Conservation (phyloP, 2,113 vertebrate species). For the Cephalophus harveyi region DNA sequence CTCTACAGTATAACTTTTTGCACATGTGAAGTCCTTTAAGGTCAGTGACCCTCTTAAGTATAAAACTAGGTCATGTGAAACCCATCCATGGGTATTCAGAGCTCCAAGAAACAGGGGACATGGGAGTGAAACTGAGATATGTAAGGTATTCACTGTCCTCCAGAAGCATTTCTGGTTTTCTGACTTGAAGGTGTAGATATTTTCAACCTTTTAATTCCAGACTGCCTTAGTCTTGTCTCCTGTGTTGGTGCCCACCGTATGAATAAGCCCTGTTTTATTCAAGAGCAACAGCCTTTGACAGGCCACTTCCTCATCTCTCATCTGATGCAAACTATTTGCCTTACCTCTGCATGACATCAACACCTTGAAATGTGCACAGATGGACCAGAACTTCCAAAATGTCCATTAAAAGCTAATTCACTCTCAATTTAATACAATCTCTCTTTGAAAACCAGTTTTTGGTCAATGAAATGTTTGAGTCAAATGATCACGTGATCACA, state of each 20-base stretch:
- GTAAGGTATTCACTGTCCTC: not conserved
- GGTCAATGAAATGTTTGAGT: not conserved
- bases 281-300: not conserved
- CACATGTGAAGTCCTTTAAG: not conserved
- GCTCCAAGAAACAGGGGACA: slow-evolving; percentile 7
- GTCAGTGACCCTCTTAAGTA: not conserved
- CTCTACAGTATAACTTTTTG: not conserved
- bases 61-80: not conserved
- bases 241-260: not conserved
- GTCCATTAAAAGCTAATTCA: not conserved
- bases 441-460: not conserved
- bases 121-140: not conserved
- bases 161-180: slow-evolving; percentile 21
- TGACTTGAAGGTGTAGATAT: slow-evolving; percentile 13
- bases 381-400: not conserved
- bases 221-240: not conserved
- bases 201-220: slow-evolving; percentile 52
- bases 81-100: not conserved
- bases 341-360: not conserved
- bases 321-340: not conserved
- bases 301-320: not conserved
- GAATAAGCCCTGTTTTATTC: not conserved
- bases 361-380: not conserved
- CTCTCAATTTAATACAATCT: not conserved
- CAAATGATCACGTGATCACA: not conserved